Conservation (phyloP, 2,888 invertebrate species). For the Drosophila recens region DNA sequence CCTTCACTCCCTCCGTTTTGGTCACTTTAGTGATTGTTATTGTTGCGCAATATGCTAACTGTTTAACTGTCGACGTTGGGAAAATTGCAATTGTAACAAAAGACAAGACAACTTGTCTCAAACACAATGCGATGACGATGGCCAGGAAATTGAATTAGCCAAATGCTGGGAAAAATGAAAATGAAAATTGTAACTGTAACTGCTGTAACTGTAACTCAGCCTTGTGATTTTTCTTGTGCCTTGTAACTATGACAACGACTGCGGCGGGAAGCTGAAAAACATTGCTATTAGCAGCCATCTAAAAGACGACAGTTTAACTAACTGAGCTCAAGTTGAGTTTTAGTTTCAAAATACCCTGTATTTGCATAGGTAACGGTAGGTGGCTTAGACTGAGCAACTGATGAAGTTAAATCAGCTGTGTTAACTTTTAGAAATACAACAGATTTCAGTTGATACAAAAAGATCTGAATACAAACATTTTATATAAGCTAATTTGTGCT, state of each 20-base stretch:
- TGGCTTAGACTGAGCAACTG: not conserved
- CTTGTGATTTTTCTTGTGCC: not conserved
- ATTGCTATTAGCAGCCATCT: constrained; percentile 20
- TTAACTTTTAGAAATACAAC: too few relatives aligned
- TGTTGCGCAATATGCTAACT: constrained; percentile 73
- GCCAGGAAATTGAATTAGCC: constrained; percentile 74
- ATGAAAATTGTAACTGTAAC: constrained; percentile 25
- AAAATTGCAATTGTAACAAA: constrained; percentile 75
- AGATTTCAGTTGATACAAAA: too few relatives aligned
- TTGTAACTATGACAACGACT: constrained; percentile 13
- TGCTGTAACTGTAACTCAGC: constrained; percentile 10
- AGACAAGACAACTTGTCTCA: constrained; percentile 43
- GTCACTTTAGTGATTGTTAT: constrained; percentile 45
- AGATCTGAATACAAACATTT: too few relatives aligned
- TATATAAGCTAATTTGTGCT: too few relatives aligned
- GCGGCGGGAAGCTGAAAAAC: constrained; percentile 18
- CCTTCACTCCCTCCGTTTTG: constrained; percentile 17
- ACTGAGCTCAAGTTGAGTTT: constrained; percentile 10
- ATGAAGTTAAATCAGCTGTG: too few relatives aligned
- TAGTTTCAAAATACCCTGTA: constrained; percentile 12
- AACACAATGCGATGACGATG: constrained; percentile 67
- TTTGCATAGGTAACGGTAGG: too few relatives aligned
- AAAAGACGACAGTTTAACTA: constrained; percentile 19
- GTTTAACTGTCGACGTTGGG: constrained; percentile 72
- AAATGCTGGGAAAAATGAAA: constrained; percentile 42